Evolutionary conservation across 2,113 vertebrate species (phyloP), one percentile per base, ranked within the genome.

Genomic region (Todiramphus chloris): DNA sequence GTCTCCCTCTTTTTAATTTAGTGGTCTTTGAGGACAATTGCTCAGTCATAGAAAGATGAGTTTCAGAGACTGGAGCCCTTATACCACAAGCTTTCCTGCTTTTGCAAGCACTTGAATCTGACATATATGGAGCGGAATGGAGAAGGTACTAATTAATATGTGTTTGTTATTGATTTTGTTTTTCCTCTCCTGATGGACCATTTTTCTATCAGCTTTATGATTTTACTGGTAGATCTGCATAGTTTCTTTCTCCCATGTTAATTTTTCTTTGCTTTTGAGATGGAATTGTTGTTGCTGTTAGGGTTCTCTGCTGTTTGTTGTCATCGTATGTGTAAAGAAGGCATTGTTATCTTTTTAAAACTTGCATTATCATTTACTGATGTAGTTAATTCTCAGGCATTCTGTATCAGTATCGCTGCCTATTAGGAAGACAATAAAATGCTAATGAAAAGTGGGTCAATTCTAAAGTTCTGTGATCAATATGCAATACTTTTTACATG

Each of bases 401-500:
- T 94, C 69, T 89, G 76, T 90, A 76, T 94, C 69, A 68, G 35
- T 83, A 37, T 37, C 87, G 53, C 44, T 97, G 69, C 83, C 87
- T 94, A 35, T 96, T 80, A 91, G 87, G 92, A 95, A 96, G 90
- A 93, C 50, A 58, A 94, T 94, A 97, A 96, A 88, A 89, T 91
- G 50, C 63, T 95, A 80, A 93, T 97, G 95, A 97, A 97, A 97
- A 94, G 83, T 82, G 66, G 87, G 46, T 64, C 93, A 87, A 7
- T 62, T 76, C 72, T 85, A 85, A 97, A 90, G 90, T 92, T 86
- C 93, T 86, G 85, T 33, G 44, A 92, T 97, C 96, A 93, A 93
- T 96, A 90, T 93, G 77, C 87, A 93, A 93, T 96, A 90, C 76
- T 91, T 89, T 69, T 97, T 97, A 97, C 75, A 93, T 80, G 78